Base-by-base conservation (phyloP, 2,888 invertebrate genomes). In the Brachycybe producta region DNA sequence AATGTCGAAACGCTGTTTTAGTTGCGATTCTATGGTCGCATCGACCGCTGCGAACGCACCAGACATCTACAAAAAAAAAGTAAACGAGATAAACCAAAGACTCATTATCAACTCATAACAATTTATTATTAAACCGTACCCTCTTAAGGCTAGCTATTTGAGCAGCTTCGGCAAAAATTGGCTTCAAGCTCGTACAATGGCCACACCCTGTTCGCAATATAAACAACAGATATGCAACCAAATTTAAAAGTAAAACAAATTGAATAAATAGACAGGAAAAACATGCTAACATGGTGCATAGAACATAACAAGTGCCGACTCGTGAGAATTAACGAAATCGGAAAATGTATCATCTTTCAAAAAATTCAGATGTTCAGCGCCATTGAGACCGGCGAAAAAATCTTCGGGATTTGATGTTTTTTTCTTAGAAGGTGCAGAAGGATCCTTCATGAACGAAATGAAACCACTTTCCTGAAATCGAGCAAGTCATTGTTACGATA, bases 171-270 rank as follows among this genome's bases (percentile, higher is more conserved):
- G 75, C 75, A 65, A 75, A 82, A 5, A 75, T 75, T 3, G 81
- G 79, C 62, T 82, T 83, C 64, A 77, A 74, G 15, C 72, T 67
- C 46, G 76, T 74, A 61, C 84, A 84, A 60, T 82, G 79, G 0
- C 76, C 75, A 62, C 84, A 84, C 81, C 82, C 82, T 81, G 65
- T 13, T 56, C 51, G 19, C 61, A 61, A 56, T 49, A 50, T 38
- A 21, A 40, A 46, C 3, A 44, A 36, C 5, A 8, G 34, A 39
- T 13, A 15, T 8, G 8, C 24, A 41, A 17, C 8, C 24, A 8
- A 42, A 13, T 42, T 13, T 24, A 26, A 23, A 11, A 35, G 44
- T 11, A 34, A 5, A 15, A 36, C 28, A 47, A 15, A 48, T 19
- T 21, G 24, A 35, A 35, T 30, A 40, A 2, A 11, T 48, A n/a